These are phyloP conservation scores for Parthenolecanium corni DNA, from an alignment of 2,888 invertebrate species.

Conservation along the genomic window DNA sequence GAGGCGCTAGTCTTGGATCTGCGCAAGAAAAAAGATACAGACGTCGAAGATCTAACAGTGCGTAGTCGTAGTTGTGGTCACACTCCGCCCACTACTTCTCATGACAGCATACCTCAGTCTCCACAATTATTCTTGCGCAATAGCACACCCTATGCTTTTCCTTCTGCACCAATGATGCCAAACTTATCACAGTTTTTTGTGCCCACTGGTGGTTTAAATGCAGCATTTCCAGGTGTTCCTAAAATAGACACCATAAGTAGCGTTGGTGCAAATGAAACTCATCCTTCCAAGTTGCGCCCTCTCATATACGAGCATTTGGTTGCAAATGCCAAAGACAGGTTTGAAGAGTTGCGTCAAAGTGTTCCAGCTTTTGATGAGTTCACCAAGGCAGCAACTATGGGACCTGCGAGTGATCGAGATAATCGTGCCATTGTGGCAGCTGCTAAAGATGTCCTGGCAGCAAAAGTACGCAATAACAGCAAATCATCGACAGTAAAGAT, in stretches of 20 bases:
- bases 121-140: slow-evolving; percentile 4
- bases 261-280: neutral
- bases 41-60: slow-evolving; percentile 8
- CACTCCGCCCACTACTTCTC: neutral
- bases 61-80: neutral
- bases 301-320: slow-evolving; percentile 11
- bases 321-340: slow-evolving; percentile 1
- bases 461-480: slow-evolving; percentile 37
- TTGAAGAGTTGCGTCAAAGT: neutral
- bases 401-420: neutral
- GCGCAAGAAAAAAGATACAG: slow-evolving; percentile 51
- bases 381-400: slow-evolving; percentile 12
- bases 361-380: slow-evolving; percentile 10
- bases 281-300: slow-evolving; percentile 7
- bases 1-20: slow-evolving; percentile 54
- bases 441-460: slow-evolving; percentile 19
- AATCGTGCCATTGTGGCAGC: slow-evolving; percentile 16
- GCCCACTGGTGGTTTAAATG: neutral
- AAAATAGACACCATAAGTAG: slow-evolving; percentile 14
- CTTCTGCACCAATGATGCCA: slow-evolving; percentile 4
- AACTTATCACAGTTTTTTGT: slow-evolving; percentile 16
- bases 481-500: slow-evolving; percentile 57
- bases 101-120: neutral
- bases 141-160: slow-evolving; percentile 3
- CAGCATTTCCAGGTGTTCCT: neutral